These are phyloP conservation scores for Turdus rufiventris DNA, from an alignment of 2,113 vertebrate species.

Conservation along the genomic window DNA sequence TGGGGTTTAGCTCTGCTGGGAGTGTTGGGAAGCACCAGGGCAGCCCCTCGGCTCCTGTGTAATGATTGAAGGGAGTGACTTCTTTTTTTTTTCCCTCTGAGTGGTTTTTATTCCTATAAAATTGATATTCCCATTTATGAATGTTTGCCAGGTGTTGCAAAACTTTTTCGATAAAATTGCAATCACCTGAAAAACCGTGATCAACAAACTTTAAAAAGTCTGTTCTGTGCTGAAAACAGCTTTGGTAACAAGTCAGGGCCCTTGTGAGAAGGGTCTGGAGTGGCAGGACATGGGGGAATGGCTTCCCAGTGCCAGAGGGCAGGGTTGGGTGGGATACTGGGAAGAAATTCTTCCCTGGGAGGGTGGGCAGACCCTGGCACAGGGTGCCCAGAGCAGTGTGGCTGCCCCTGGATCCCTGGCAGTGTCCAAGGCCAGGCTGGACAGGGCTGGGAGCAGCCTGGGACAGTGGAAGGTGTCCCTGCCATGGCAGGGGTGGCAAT, in stretches of 20 bases:
- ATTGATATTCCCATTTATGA: not conserved
- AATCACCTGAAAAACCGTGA: not conserved
- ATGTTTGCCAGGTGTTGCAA: not conserved
- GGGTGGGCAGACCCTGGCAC: not conserved
- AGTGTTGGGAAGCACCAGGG: not conserved
- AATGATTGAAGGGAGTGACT: not conserved
- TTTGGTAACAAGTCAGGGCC: rapidly evolving
- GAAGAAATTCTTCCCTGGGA: rapidly evolving
- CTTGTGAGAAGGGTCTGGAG: not conserved
- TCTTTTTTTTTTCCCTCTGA: not conserved
- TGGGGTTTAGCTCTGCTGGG: not conserved
- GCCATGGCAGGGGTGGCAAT: not conserved
- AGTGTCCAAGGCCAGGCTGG: not conserved
- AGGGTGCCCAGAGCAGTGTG: not conserved
- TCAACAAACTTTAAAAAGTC: not conserved
- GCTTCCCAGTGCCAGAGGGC: not conserved
- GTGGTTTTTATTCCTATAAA: not conserved
- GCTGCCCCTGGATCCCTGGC: not conserved
- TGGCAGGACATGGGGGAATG: not conserved
- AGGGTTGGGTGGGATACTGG: rapidly evolving
- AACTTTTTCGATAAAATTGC: not conserved
- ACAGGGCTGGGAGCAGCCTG: rapidly evolving
- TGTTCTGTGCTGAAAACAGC: not conserved
- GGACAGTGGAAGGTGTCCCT: not conserved
- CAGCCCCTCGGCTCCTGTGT: not conserved